Base-by-base conservation (phyloP, 2,888 invertebrate genomes). In the Cepaea hortensis region DNA sequence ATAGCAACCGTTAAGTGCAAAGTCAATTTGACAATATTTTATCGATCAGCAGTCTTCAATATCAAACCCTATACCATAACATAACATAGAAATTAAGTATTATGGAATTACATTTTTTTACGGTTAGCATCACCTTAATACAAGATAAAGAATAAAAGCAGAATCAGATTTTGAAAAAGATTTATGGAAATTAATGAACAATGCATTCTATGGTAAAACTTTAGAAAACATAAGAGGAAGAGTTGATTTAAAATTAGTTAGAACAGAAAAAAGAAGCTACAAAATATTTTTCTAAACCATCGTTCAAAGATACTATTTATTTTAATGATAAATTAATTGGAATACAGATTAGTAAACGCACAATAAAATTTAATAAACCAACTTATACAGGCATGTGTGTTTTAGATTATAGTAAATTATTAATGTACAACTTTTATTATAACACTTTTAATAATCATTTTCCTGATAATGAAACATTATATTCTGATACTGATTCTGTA, bases 181-280 rank as follows among this genome's bases (percentile, higher is more conserved):
- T 88, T 92, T 95, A 35, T 88, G 87, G 50, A 82, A 82, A 82
- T 2, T 82, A 48, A 82, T 82, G 82, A 82, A 82, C 48, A 82
- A 82, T 62, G 20, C 48, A 68, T 55, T 82, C 48, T 70, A 35
- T 75, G 83, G 75, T n/a, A 84, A 84, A 75, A 84, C 83, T 18
- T 46, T 84, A 46, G 83, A 61, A 84, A 75, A 84, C 46, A 72
- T 81, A 46, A 81, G 81, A 81, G 55, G 46, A 68, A 70, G 72
- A 68, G 18, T 35, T 76, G 2, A 85, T 20, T 81, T 85, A 73
- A 61, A 75, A 81, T 11, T 85, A 85, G 72, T 85, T 46, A 55
- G 61, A 62, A 90, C 88, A 91, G 91, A 35, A 94, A 94, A 94
- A 91, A 93, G 93, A 5, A 94, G 94, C 91, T 94, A 94, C 90